Base-by-base conservation (phyloP, 2,113 vertebrate species). In the Laticauda colubrina region DNA sequence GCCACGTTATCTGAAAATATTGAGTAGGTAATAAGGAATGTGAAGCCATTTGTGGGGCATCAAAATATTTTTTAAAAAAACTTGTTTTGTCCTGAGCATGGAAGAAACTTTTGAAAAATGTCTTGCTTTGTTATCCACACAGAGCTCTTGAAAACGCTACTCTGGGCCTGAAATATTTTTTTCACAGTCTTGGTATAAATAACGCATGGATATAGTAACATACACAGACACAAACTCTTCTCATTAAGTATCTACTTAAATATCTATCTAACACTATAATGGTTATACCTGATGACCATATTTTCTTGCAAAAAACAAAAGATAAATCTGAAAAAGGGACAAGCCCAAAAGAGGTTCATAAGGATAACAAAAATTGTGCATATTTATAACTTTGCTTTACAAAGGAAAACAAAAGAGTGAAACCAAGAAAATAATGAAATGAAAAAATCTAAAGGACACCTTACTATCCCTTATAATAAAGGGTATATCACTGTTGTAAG, bases 1-100 rank as follows among this genome's bases (percentile, higher is more conserved):
- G 96, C 99, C 99, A 99, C 0, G 99, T 99, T 96, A 99, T 99
- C 99, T 99, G 96, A 2, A 94, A 81, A 94, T 94, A 96, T 90
- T 45, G 92, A 96, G 96, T 91, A 24, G 9, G 34, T 29, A 90
- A 90, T 39, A 90, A 87, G 26, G 11, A 34, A 26, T 5, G 9
- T 23, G 69, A 81, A 81, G 69, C 6, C 69, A 81, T 81, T 81
- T 81, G n/a, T 20, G n/a, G 15, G 34, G 34, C 34, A 39, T 43
- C 34, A 81, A 18, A 81, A 81, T 18, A 75, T 75, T 75, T 51
- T 48, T 51, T 51, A 57, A 21, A 57, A 57, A 26, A 26, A 9
- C 57, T 3, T 29, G 24, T 61, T 61, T 61, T 61, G 59, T 61
- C 59, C 59, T 29, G 26, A 61, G 26, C 64, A 34, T 34, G n/a